Percentiles rank a stretch among this genome's conserved stretches.
These are phyloP conservation scores for Microtus richardsoni DNA, from an alignment of 2,113 vertebrate genomes.

Conservation along the genomic window DNA sequence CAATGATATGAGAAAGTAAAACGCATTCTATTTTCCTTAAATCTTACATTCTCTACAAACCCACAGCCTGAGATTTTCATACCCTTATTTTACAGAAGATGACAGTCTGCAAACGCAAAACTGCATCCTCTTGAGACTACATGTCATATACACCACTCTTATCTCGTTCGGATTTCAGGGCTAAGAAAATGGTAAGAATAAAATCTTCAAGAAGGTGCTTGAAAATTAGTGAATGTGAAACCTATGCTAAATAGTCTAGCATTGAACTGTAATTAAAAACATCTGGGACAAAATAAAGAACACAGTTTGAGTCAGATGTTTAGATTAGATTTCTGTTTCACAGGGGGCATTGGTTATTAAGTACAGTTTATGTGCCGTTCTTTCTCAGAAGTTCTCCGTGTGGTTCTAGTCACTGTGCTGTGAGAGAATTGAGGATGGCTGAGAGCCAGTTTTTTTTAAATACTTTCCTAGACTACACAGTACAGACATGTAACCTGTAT, in stretches of 20 bases:
- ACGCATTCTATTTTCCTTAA: background rate
- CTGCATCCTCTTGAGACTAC: background rate
- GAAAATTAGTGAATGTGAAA: background rate
- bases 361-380: background rate
- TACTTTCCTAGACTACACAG: background rate
- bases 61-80: background rate
- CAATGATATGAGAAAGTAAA: background rate
- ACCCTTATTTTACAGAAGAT: background rate
- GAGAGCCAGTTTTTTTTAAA: background rate
- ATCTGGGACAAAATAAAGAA: background rate
- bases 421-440: background rate
- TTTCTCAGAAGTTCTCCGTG: background rate
- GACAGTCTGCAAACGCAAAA: background rate
- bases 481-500: background rate
- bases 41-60: background rate
- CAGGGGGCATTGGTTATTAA: accelerated
- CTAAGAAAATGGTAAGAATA: background rate
- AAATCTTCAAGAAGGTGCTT: background rate
- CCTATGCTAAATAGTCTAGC: background rate
- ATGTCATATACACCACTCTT: background rate
- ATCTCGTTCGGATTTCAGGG: no score
- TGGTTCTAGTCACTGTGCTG: background rate
- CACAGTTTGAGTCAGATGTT: background rate
- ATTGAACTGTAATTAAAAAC: background rate
- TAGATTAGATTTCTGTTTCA: background rate